Conservation (phyloP, 2,888 invertebrate genomes). For the Carterocephalus palaemon region DNA sequence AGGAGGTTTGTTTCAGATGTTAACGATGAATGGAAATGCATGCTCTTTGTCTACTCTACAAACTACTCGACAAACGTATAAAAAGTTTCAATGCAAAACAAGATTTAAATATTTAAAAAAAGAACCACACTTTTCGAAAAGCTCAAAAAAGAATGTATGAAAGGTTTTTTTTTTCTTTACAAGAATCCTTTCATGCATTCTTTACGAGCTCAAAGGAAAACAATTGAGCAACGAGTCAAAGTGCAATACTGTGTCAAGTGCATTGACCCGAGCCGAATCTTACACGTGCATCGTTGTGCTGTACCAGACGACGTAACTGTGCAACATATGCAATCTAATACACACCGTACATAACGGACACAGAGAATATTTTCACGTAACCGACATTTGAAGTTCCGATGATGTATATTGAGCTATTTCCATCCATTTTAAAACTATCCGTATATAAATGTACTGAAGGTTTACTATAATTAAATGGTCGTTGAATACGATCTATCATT, state of each 20-base stretch:
- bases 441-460: constrained; percentile 9
- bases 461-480: not conserved
- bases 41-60: too few relatives aligned
- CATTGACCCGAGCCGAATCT: constrained; percentile 59
- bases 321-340: constrained; percentile 13
- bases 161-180: not conserved
- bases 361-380: constrained; percentile 17
- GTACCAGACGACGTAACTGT: constrained; percentile 29
- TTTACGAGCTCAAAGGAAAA: constrained; percentile 29
- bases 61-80: too few relatives aligned
- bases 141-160: too few relatives aligned
- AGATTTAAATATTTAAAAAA: too few relatives aligned
- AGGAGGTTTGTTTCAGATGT: too few relatives aligned
- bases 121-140: too few relatives aligned
- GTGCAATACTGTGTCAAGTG: constrained; percentile 59
- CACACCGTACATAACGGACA: constrained; percentile 14
- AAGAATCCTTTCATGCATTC: not conserved
- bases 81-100: too few relatives aligned
- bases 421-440: constrained; percentile 6
- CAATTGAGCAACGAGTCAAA: constrained; percentile 54
- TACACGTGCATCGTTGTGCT: constrained; percentile 51
- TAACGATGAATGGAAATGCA: too few relatives aligned
- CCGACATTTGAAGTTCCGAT: constrained; percentile 3
- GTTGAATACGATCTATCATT: not conserved
- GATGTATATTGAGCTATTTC: too few relatives aligned